Evolutionary conservation across 1,140 invertebrate genomes (phyloP).

Genomic region (Solenopsis fugax): DNA sequence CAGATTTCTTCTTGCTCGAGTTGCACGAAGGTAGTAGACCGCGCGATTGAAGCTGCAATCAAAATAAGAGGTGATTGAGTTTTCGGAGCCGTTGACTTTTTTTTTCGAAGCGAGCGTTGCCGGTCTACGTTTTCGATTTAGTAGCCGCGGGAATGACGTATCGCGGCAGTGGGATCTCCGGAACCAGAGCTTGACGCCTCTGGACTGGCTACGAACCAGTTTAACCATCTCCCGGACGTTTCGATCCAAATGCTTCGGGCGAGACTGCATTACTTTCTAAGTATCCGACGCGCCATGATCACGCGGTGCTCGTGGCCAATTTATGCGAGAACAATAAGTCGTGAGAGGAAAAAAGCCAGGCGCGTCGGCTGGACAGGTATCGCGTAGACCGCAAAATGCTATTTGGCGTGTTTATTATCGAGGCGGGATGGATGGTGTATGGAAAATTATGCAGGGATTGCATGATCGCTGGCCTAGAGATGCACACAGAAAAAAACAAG

Average conservation of each 20-base stretch:
- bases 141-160: slow-evolving; percentile 58
- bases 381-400: slow-evolving; percentile 27
- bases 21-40: neutral
- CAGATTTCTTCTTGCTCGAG: slow-evolving; percentile 30
- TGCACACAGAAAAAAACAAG: too few species aligned
- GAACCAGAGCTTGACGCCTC: slow-evolving; percentile 65
- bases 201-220: slow-evolving; percentile 77
- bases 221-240: slow-evolving; percentile 51
- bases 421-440: neutral
- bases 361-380: neutral
- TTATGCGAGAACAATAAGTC: slow-evolving; percentile 70
- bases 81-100: neutral
- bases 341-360: neutral
- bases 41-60: neutral
- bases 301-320: slow-evolving; percentile 73
- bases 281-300: slow-evolving; percentile 67
- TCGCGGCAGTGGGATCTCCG: slow-evolving; percentile 44
- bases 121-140: slow-evolving; percentile 26
- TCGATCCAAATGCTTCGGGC: slow-evolving; percentile 68
- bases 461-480: neutral
- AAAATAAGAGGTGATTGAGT: neutral
- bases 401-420: slow-evolving; percentile 49
- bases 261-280: slow-evolving; percentile 78
- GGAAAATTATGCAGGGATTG: slow-evolving; percentile 12
- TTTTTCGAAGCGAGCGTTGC: neutral